A percentile compares a stretch with the other conserved stretches of the same genome.
phyloP scores from a whole-genome alignment of 1,140 invertebrate species.

The Mactra quadrangularis region DNA sequence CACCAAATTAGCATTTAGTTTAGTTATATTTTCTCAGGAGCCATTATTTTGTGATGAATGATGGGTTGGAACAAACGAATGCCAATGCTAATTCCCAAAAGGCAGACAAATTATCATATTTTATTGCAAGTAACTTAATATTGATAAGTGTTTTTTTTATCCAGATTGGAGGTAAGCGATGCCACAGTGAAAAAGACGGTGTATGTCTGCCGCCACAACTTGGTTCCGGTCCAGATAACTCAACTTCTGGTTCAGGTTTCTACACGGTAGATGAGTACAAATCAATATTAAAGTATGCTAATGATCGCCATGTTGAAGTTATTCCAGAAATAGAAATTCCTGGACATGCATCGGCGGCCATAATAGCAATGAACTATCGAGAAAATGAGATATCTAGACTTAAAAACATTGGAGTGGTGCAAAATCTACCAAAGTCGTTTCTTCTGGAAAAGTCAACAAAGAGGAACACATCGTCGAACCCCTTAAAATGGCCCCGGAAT shows the following conservation, averaged over 20 bases:
- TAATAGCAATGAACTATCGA: conserved; percentile 20
- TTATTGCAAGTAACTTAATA: too few relatives aligned
- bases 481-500: conserved; percentile 73
- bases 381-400: conserved; percentile 3
- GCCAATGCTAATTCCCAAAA: too few relatives aligned
- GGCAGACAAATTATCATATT: too few relatives aligned
- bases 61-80: too few relatives aligned
- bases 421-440: conserved; percentile 55
- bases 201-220: conserved; percentile 68
- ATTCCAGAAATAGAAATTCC: conserved; percentile 80
- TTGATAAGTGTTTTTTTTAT: neutral
- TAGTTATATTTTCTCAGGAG: too few relatives aligned
- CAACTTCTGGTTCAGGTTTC: conserved; percentile 63
- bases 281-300: conserved; percentile 69
- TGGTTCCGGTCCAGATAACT: conserved; percentile 69
- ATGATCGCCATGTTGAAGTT: conserved; percentile 69
- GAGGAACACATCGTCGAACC: conserved; percentile 17
- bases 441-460: conserved; percentile 50
- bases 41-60: too few relatives aligned
- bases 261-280: conserved; percentile 70
- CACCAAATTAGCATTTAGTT: too few relatives aligned
- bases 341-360: conserved; percentile 73
- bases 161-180: conserved; percentile 55
- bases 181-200: conserved; percentile 67
- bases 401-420: neutral